Evolutionary conservation across 2,888 invertebrate species (phyloP), one percentile per base, ranked within the genome.

Genomic region (Cryptophagus acutangulus): DNA sequence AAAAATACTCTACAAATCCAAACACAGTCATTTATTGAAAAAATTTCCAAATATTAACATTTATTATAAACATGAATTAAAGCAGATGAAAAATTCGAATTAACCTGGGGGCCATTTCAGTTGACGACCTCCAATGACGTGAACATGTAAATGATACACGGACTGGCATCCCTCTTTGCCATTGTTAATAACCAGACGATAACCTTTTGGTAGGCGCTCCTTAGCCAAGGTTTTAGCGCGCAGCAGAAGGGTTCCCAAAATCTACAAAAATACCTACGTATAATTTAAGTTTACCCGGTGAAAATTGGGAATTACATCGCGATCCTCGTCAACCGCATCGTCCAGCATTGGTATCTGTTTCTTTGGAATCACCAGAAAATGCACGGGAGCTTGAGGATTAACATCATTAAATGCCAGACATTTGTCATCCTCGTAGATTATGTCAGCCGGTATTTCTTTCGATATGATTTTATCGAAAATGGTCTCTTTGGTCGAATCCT

Each of bases 331-430:
- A 1, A 72, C 71, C 17, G 79, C 78, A 47, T 79, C 76, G 48
- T 76, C 74, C 25, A 90, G 62, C 59, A 76, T 75, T 0, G 79
- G 67, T 46, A 91, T 84, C 34, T 78, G 71, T 51, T 78, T 76
- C 63, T 86, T 87, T 0, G 90, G 90, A 48, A 91, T 85, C 3
- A 91, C 85, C 3, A 91, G 72, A 61, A 90, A 88, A 67, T 91
- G 91, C 0, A 79, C 77, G 0, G 90, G 90, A 1, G 89, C 90
- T 63, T 88, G 87, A 1, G 89, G 87, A 25, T 75, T 71, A 2
- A 87, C 70, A 66, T 91, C 90, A 55, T 84, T 81, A 66, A 91
- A 88, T 1, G 87, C 90, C 34, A 91, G 65, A 62, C 86, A 85
- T 59, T 78, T 65, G 1, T 88, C 83, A 70, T 90, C 89, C 64